Evolutionary conservation across 2,113 vertebrate species (phyloP), one percentile per base, ranked within the genome.

Genomic region (Scomber japonicus): DNA sequence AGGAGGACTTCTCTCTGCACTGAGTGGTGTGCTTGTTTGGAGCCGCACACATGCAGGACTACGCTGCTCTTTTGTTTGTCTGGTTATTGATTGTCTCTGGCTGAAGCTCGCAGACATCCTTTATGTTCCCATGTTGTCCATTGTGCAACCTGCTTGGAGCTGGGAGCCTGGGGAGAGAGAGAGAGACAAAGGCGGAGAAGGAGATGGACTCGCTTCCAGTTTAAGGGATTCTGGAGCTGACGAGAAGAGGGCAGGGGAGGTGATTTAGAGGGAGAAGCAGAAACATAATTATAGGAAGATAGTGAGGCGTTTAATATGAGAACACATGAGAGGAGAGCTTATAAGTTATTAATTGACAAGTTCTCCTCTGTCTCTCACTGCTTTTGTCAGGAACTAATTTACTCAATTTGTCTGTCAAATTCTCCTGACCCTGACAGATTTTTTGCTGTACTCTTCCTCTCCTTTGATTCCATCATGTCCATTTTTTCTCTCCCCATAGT

Each of bases 41-140:
- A 76, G 62, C 75, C 65, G 67, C 77, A 80, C 65, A 21, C 65
- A 60, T 27, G 61, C 63, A 21, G 74, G 55, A 44, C 53, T 65
- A 69, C 24, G 55, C 60, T 76, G n/a, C 64, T 75, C 75, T 78
- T 86, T 89, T 89, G 59, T 89, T 82, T 67, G 75, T 78, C 53
- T 62, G 66, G 54, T 77, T 89, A 89, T 86, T 92, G 90, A 91
- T 88, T 84, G 84, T 79, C 71, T 90, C 69, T 80, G 0, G 8
- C 63, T 61, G 21, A 76, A 77, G 78, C 70, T 79, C 4, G 53
- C 71, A 49, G 69, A 57, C 80, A 15, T 72, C 76, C 61, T 86
- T 84, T 83, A 27, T 76, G 78, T 48, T 76, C 62, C 70, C 17
- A 13, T 56, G 56, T 63, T 81, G 75, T 68, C 76, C 51, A 60